Evolutionary conservation across 2,113 vertebrate genomes (phyloP), one percentile per base, ranked within the genome.

Genomic region (Erythrolamprus reginae): DNA sequence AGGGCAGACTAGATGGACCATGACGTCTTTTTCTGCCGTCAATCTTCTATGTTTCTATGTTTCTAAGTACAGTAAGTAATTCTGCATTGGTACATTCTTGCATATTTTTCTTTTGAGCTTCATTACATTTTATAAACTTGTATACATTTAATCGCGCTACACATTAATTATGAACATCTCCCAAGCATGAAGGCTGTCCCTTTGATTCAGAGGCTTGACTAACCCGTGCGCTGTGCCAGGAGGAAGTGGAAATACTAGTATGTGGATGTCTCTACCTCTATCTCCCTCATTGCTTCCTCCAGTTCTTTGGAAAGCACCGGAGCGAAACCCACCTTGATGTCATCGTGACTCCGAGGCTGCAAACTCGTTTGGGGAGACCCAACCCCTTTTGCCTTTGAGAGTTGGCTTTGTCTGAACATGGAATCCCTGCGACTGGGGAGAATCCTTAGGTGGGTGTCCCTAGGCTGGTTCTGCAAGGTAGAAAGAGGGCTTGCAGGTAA

Each of bases 161-260:
- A n/a, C n/a, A 52, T 52, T 6, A 24, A 21, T 70, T 3, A 23
- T 13, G 5, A 26, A 23, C 13, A 3, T 23, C 8, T 82, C 50
- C 48, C 24, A 38, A 52, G 50, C 7, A 4, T 52, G 13, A 10
- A 21, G 58, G 1, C 47, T 13, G 3, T 19, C 48, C 7, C 1
- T 21, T 48, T 26, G 38, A 33, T 89, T 23, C 10, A 48, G 7
- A n/a, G 21, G 19, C 53, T 47, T 5, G 15, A 17, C 1, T 38
- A 55, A 83, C 3, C 3, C 13, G 17, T 65, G 33, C 19, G 3
- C n/a, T 5, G 6, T 38, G n/a, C 83, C 33, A 15, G n/a, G 9
- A 48, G 82, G 55, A 85, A 85, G 24, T 89, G 89, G 91, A 92
- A 95, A 93, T 91, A 90, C 33, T 94, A 89, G 88, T 92, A 90